These are phyloP conservation scores for Chelonus insularis DNA, from an alignment of 1,140 invertebrate genomes.

Conservation along the genomic window DNA sequence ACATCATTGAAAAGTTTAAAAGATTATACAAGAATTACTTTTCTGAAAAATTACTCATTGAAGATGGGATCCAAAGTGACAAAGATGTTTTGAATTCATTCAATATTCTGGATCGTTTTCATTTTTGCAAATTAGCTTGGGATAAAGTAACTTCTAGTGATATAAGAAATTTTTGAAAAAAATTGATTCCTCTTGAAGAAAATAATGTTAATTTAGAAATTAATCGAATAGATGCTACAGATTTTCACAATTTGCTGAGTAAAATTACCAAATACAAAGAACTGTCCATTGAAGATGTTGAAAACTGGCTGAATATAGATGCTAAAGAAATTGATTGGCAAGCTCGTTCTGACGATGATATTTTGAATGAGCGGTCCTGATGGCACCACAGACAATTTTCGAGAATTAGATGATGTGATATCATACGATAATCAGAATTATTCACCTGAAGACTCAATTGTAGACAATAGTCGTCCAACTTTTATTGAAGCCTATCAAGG, in stretches of 20 bases:
- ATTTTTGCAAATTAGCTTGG: not conserved
- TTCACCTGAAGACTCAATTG: not conserved
- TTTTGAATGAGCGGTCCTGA: not conserved
- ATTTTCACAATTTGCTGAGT: too few species aligned
- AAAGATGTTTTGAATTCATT: not conserved
- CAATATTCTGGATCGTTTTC: not conserved
- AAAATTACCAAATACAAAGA: not conserved
- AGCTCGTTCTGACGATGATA: not conserved
- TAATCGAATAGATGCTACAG: too few species aligned
- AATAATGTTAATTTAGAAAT: not conserved
- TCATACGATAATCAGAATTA: not conserved
- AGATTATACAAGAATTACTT: not conserved
- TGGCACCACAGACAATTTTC: not conserved
- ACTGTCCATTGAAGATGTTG: not conserved
- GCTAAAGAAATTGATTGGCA: not conserved
- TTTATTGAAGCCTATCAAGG: not conserved
- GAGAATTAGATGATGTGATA: constrained; percentile 1
- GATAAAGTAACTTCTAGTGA: not conserved
- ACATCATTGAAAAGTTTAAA: not conserved
- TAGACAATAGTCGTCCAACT: not conserved
- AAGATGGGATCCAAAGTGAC: not conserved
- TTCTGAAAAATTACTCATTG: not conserved
- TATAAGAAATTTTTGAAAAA: not conserved
- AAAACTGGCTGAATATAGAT: constrained; percentile 4
- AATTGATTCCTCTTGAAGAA: not conserved